A percentile compares a stretch with the other conserved stretches of the same genome.
Evolutionary conservation across 2,888 invertebrate species (phyloP).

Genomic region (Autographa pulchrina): DNA sequence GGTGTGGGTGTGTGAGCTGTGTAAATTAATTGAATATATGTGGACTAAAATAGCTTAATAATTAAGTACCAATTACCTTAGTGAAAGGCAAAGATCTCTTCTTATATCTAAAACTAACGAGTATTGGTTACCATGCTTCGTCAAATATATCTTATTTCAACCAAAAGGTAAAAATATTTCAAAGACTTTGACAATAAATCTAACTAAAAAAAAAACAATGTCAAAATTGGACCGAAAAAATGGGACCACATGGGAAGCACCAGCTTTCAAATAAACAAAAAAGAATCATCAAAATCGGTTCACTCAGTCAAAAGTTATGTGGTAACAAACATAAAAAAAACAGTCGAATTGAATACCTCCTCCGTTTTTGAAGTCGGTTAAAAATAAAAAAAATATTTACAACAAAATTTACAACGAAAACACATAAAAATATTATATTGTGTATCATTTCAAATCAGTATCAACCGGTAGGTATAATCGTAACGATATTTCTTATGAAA

Average conservation of each 20-base stretch:
- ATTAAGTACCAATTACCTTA: background rate
- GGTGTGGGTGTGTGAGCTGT: background rate
- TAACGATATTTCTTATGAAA: constrained; percentile 47
- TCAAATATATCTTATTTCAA: background rate
- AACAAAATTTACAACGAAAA: constrained; percentile 19
- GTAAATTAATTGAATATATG: background rate
- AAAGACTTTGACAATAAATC: constrained; percentile 33
- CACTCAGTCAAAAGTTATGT: too few relatives aligned
- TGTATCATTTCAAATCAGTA: constrained; percentile 33
- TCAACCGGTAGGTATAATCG: constrained; percentile 45
- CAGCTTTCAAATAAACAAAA: too few relatives aligned
- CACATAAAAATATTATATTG: constrained; percentile 33
- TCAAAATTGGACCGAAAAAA: too few relatives aligned
- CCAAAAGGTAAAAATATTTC: background rate
- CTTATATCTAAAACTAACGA: too few relatives aligned
- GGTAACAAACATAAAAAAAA: too few relatives aligned
- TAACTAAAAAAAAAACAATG: too few relatives aligned
- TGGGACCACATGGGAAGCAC: too few relatives aligned
- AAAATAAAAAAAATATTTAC: constrained; percentile 8
- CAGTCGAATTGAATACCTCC: too few relatives aligned
- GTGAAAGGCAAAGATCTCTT: too few relatives aligned
- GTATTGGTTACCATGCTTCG: background rate
- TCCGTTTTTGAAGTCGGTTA: too few relatives aligned
- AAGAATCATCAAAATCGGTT: too few relatives aligned
- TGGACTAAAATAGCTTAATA: background rate